Percentiles rank a stretch among this genome's conserved stretches.
Evolutionary conservation across 2,113 vertebrate genomes (phyloP).

Genomic region (Rhizomys pruinosus): DNA sequence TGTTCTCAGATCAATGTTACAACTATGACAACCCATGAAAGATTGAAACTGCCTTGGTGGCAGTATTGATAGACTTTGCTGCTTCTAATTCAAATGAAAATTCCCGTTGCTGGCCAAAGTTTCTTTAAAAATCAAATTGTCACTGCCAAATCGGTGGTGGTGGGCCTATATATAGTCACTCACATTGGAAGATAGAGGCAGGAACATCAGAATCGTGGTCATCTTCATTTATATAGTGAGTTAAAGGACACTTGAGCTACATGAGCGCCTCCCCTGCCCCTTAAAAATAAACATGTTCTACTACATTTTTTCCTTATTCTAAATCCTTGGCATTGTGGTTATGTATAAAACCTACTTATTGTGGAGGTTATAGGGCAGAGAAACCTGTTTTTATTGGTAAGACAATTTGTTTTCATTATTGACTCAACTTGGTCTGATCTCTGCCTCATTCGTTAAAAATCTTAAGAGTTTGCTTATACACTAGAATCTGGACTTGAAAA

Average conservation of each 20-base stretch:
- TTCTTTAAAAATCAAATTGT: conserved; percentile 44
- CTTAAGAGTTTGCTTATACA: neutral
- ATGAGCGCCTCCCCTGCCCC: neutral
- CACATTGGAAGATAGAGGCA: neutral
- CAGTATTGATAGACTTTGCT: conserved; percentile 37
- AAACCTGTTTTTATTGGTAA: conserved; percentile 25
- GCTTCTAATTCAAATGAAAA: conserved; percentile 46
- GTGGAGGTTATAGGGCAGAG: neutral
- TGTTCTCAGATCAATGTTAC: conserved; percentile 30
- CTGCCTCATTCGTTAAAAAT: neutral
- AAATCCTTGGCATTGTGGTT: conserved; percentile 35
- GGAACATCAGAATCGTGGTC: neutral
- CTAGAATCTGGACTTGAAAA: conserved; percentile 43
- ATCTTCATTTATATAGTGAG: neutral
- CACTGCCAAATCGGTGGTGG: neutral
- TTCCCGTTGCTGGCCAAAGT: conserved; percentile 5
- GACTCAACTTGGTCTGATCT: neutral
- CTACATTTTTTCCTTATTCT: conserved; percentile 38
- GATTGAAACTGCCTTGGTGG: conserved; percentile 20
- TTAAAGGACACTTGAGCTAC: neutral
- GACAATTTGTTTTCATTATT: conserved; percentile 26
- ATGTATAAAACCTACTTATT: neutral
- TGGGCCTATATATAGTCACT: neutral
- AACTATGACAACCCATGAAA: conserved; percentile 12
- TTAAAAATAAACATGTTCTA: neutral